Conservation (phyloP, 2,113 vertebrate genomes). For the Piliocolobus tephrosceles region DNA sequence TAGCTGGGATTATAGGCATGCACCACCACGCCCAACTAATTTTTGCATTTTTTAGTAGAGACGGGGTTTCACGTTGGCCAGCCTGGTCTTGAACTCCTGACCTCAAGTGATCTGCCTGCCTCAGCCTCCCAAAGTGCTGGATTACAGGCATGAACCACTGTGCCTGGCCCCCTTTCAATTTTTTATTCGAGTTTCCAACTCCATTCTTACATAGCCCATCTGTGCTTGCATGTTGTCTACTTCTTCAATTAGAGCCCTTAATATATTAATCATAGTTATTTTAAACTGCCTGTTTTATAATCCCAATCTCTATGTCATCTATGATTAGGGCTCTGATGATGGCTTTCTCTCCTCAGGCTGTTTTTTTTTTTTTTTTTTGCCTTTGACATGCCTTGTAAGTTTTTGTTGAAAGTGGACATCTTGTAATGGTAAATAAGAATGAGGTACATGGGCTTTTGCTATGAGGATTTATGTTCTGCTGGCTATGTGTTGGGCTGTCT, state of each 20-base stretch:
- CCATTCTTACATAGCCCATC: neutral
- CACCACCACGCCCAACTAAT: no score
- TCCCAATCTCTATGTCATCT: neutral
- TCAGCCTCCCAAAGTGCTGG: no score
- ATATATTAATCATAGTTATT: neutral
- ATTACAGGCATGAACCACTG: no score
- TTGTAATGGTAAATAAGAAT: neutral
- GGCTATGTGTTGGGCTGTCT: neutral
- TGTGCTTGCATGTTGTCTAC: neutral
- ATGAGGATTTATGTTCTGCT: neutral
- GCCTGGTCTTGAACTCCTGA: no score
- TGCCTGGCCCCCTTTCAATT: neutral
- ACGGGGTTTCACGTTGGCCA: no score
- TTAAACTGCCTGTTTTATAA: neutral
- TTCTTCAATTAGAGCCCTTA: neutral
- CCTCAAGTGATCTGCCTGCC: no score
- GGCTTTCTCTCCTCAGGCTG: neutral
- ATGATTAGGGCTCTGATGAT: neutral
- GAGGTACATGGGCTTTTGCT: neutral
- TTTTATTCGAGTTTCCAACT: neutral
- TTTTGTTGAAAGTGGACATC: neutral
- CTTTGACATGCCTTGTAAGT: neutral
- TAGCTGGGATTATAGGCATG: no score
- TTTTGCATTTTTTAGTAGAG: no score
- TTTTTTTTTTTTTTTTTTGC: neutral